Percentiles rank a stretch among this genome's conserved stretches.
Conservation (phyloP, 2,888 invertebrate species). For the Lithodes maja region DNA sequence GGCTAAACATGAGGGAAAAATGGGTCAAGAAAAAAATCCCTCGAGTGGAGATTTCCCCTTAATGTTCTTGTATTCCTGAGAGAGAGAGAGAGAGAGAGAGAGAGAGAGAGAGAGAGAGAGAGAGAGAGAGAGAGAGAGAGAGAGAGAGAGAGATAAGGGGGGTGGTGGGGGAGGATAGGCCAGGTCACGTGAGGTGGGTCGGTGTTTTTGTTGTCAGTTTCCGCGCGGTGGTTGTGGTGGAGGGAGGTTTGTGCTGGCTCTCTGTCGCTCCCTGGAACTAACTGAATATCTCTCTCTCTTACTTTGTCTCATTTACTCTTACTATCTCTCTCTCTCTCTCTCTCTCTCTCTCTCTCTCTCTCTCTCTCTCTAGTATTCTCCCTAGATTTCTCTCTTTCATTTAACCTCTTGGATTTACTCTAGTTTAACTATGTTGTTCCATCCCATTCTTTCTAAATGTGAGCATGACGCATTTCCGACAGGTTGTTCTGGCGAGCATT, state of each 20-base stretch:
- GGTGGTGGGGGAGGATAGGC: constrained; percentile 26
- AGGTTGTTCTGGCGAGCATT: no score
- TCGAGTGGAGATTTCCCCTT: no score
- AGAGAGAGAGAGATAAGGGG: no score
- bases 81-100: neutral
- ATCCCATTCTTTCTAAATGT: no score
- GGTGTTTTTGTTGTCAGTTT: constrained; percentile 18
- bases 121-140: constrained; percentile 19
- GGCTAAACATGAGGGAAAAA: no score
- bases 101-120: constrained; percentile 25
- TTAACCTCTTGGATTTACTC: no score
- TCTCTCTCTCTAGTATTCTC: neutral
- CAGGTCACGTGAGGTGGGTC: constrained; percentile 36
- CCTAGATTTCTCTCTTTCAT: neutral
- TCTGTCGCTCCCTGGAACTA: neutral
- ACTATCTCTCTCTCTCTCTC: neutral
- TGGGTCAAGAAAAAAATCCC: no score
- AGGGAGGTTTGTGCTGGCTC: constrained; percentile 17
- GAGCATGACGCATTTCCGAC: no score
- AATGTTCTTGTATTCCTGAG: no score
- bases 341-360: neutral
- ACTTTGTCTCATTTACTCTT: neutral
- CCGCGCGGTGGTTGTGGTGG: constrained; percentile 53
- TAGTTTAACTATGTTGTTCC: no score
- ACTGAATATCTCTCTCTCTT: neutral